phyloP scores from a whole-genome alignment of 1,140 invertebrate species.

The Asbolus verrucosus region DNA sequence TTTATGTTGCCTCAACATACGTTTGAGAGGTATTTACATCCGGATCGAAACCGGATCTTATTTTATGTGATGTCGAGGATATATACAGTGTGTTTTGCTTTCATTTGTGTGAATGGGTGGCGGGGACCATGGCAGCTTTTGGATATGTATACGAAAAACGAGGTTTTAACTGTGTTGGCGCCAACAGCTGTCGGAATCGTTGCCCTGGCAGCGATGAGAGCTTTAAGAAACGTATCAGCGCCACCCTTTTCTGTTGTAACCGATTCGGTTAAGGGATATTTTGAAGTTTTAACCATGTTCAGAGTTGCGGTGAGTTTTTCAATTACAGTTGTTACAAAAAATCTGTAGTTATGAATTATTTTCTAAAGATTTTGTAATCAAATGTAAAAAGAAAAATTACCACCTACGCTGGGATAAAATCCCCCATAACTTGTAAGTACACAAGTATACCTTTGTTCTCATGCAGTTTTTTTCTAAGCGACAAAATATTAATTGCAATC shows the following conservation, averaged over 20 bases:
- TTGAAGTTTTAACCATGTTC: constrained; percentile 86
- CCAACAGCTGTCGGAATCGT: constrained; percentile 74
- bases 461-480: too few relatives aligned
- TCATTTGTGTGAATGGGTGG: constrained; percentile 87
- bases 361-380: too few relatives aligned
- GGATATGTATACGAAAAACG: constrained; percentile 75
- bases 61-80: constrained; percentile 79
- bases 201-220: constrained; percentile 74
- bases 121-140: constrained; percentile 83
- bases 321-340: too few relatives aligned
- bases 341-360: too few relatives aligned
- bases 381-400: too few relatives aligned
- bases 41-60: constrained; percentile 74
- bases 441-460: too few relatives aligned
- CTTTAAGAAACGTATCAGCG: constrained; percentile 83
- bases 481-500: too few relatives aligned
- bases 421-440: too few relatives aligned
- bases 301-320: constrained; percentile 74
- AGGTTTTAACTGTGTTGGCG: constrained; percentile 70
- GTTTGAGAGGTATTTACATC: constrained; percentile 72
- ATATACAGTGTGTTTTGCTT: constrained; percentile 80
- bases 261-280: constrained; percentile 81
- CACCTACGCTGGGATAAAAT: too few relatives aligned
- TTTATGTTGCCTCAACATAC: constrained; percentile 76
- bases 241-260: constrained; percentile 82